A percentile compares a stretch with the other conserved stretches of the same genome.
Conservation (phyloP, 2,797 vertebrate species). For the Gymnopithys bicolor region DNA sequence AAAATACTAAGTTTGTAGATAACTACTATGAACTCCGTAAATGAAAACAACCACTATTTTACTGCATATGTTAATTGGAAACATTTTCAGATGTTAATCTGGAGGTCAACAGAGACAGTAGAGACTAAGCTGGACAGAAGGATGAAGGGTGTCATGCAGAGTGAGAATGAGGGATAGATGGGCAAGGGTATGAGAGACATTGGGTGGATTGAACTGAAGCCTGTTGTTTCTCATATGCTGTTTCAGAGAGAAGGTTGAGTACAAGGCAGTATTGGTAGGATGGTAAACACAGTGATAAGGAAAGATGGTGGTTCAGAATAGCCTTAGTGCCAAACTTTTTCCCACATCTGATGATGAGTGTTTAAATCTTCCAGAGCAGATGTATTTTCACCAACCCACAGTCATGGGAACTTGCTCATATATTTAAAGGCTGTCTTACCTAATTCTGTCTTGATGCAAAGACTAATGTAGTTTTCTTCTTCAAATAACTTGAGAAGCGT, state of each 20-base stretch:
- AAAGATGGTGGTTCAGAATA: background rate
- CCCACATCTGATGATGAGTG: background rate
- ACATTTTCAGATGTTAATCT: background rate
- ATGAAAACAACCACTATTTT: background rate
- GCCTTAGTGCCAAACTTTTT: background rate
- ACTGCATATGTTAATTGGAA: background rate
- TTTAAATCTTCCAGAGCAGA: background rate
- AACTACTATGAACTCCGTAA: background rate
- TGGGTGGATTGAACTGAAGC: background rate
- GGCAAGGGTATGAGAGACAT: background rate
- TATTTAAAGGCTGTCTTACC: background rate
- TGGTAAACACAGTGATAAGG: background rate
- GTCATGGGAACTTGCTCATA: background rate
- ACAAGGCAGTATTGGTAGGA: background rate
- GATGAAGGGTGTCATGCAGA: background rate
- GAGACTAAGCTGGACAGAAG: background rate
- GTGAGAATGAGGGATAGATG: background rate
- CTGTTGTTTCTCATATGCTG: background rate
- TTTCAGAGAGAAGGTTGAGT: background rate
- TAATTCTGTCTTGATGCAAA: background rate
- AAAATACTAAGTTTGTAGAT: background rate
- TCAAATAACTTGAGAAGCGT: background rate
- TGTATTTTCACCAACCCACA: background rate
- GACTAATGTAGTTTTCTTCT: background rate
- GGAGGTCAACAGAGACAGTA: background rate